Evolutionary conservation across 2,113 vertebrate genomes (phyloP).

Genomic region (Carassius gibelio): DNA sequence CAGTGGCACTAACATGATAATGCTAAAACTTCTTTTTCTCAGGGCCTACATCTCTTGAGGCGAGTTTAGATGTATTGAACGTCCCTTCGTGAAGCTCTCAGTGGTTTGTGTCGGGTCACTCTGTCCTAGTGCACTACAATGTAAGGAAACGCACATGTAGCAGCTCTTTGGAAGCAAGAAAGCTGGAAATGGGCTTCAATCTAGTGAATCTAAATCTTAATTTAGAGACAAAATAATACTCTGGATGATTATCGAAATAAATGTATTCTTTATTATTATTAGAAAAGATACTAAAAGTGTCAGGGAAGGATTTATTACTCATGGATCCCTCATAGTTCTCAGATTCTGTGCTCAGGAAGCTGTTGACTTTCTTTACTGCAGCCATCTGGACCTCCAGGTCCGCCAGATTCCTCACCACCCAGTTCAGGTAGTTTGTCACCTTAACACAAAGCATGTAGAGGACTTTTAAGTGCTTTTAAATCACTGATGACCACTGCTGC

Average conservation of each 20-base stretch:
- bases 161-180: neutral
- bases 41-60: constrained; percentile 17
- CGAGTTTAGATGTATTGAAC: constrained; percentile 13
- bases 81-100: constrained; percentile 18
- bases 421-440: constrained; percentile 97
- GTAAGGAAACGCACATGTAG: constrained; percentile 13
- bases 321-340: constrained; percentile 95
- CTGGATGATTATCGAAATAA: neutral
- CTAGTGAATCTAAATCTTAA: neutral
- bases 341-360: constrained; percentile 91
- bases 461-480: neutral
- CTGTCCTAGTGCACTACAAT: neutral
- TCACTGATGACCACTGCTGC: neutral
- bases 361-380: constrained; percentile 97
- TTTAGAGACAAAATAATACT: neutral
- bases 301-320: constrained; percentile 72
- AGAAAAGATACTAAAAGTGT: neutral
- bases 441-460: constrained; percentile 60
- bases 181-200: neutral
- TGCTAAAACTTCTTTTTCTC: neutral
- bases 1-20: neutral
- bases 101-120: constrained; percentile 19
- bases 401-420: constrained; percentile 97
- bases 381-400: constrained; percentile 98
- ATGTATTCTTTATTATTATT: too few relatives aligned